These are phyloP conservation scores for Desmophyllum pertusum DNA, from an alignment of 92 coral and sea anemone species.

Conservation along the genomic window DNA sequence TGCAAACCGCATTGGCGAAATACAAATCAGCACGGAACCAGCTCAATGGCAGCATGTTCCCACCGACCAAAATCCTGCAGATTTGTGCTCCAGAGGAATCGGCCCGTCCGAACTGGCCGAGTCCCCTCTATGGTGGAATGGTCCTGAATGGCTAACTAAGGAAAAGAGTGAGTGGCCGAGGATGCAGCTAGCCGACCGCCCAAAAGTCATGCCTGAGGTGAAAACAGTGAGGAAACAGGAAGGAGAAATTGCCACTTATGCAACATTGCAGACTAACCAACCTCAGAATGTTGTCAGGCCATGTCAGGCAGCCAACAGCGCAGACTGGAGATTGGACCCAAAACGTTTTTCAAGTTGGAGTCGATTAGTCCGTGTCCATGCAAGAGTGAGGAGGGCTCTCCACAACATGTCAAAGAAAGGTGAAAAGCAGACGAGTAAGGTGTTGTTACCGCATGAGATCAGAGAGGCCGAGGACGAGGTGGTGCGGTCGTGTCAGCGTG, in stretches of 20 bases:
- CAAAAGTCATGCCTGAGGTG: neutral
- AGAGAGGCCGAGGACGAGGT: constrained; percentile 58
- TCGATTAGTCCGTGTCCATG: constrained; percentile 29
- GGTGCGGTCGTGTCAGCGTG: constrained; percentile 54
- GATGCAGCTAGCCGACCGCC: neutral
- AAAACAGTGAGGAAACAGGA: neutral
- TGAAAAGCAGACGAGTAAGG: constrained; percentile 29
- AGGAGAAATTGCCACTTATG: neutral
- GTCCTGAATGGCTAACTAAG: constrained; percentile 43
- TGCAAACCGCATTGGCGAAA: too few relatives aligned
- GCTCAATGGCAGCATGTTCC: too few relatives aligned
- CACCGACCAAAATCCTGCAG: too few relatives aligned
- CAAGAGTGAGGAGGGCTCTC: constrained; percentile 53
- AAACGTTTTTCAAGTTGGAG: constrained; percentile 53
- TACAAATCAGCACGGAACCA: too few relatives aligned
- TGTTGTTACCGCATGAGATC: constrained; percentile 48
- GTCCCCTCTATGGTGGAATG: constrained; percentile 54
- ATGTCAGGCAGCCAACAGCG: neutral
- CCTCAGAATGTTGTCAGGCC: neutral
- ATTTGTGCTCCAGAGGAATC: too few relatives aligned
- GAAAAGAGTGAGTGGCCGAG: constrained; percentile 37
- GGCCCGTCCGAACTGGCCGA: too few relatives aligned
- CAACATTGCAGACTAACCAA: constrained; percentile 1
- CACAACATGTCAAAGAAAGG: constrained; percentile 48
- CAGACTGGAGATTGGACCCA: constrained; percentile 58